These are phyloP conservation scores for Ciconia nigra DNA, from an alignment of 2,797 vertebrate genomes.

Conservation along the genomic window DNA sequence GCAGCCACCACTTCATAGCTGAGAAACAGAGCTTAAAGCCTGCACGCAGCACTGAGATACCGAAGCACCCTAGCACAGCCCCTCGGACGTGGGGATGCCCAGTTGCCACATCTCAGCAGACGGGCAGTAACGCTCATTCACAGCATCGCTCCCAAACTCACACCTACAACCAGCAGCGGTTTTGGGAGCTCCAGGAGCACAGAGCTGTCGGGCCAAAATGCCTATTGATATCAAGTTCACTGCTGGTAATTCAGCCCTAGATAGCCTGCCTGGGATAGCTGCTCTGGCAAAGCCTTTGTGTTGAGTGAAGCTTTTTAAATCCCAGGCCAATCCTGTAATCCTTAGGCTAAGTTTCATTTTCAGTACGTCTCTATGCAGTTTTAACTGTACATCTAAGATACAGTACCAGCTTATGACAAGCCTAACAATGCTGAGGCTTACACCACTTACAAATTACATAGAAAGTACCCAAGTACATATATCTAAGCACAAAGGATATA, in stretches of 20 bases:
- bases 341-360: neutral
- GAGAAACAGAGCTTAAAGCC: neutral
- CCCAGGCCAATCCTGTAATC: neutral
- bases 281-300: no score
- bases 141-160: neutral
- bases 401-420: neutral
- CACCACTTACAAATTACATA: neutral
- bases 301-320: neutral
- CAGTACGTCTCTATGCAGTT: neutral
- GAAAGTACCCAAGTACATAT: neutral
- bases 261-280: neutral
- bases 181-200: neutral
- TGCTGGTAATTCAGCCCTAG: neutral
- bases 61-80: rapidly evolving
- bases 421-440: neutral
- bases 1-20: neutral
- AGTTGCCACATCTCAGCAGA: neutral
- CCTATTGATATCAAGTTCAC: neutral
- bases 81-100: rapidly evolving
- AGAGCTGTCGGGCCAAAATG: neutral
- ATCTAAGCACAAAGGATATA: neutral
- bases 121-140: rapidly evolving
- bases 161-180: neutral
- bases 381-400: neutral
- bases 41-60: rapidly evolving